phyloP scores from a whole-genome alignment of 2,113 vertebrate species.

The Helogale parvula region DNA sequence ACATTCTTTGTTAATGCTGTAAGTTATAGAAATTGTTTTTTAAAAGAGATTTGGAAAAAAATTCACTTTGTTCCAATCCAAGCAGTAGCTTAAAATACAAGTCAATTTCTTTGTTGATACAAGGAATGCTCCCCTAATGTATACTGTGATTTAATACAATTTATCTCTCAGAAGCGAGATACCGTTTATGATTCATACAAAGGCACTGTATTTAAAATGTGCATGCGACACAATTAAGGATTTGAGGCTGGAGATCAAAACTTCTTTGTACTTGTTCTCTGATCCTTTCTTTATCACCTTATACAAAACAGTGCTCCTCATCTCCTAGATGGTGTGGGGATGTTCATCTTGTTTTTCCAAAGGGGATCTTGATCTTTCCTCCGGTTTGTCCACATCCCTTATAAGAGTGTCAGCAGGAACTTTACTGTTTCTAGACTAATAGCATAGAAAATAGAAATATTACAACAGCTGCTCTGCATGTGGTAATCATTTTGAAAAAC shows the following conservation, averaged over 20 bases:
- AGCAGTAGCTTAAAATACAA: background rate
- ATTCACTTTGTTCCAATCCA: background rate
- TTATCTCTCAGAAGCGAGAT: background rate
- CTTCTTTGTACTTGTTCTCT: constrained; percentile 36
- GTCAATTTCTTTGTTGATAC: background rate
- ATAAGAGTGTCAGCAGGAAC: constrained; percentile 79
- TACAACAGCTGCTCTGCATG: constrained; percentile 71
- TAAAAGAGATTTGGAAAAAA: background rate
- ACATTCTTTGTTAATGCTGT: constrained; percentile 21
- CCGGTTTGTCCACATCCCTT: constrained; percentile 77
- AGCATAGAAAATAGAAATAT: constrained; percentile 79
- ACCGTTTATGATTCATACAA: background rate
- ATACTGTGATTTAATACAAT: constrained; percentile 21
- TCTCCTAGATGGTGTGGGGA: constrained; percentile 37
- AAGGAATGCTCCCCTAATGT: background rate
- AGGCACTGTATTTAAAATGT: background rate
- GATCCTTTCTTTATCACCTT: constrained; percentile 62
- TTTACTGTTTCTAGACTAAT: constrained; percentile 80
- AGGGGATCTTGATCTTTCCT: constrained; percentile 76
- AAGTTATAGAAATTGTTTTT: background rate
- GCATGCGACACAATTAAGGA: constrained; percentile 37
- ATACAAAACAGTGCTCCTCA: constrained; percentile 51
- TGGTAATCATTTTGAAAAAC: constrained; percentile 79
- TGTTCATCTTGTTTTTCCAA: constrained; percentile 78
- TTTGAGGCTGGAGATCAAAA: constrained; percentile 52